Conservation (phyloP, 1,140 invertebrate genomes). For the Drosophila elegans region DNA sequence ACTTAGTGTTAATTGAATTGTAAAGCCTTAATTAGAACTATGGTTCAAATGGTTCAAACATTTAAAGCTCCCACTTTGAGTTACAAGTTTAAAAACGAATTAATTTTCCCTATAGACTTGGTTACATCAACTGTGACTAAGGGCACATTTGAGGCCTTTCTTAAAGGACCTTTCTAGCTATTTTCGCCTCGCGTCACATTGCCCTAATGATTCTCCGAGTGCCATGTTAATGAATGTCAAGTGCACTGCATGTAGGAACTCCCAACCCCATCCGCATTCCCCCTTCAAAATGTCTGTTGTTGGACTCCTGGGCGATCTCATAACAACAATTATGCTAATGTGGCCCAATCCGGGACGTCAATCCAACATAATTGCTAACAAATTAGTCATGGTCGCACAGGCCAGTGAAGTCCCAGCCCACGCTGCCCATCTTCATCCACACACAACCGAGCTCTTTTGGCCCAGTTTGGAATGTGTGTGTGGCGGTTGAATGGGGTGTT, state of each 20-base stretch:
- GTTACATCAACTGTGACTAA: background rate
- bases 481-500: background rate
- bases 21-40: no score
- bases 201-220: constrained; percentile 21
- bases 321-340: constrained; percentile 80
- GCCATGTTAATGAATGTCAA: constrained; percentile 52
- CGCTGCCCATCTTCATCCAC: constrained; percentile 9
- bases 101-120: background rate
- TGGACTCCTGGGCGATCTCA: constrained; percentile 60
- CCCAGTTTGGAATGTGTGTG: constrained; percentile 42
- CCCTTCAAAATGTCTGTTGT: constrained; percentile 18
- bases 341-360: constrained; percentile 69
- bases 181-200: constrained; percentile 18
- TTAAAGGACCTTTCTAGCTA: constrained; percentile 10
- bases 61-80: no score
- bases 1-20: no score
- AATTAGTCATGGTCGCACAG: constrained; percentile 77
- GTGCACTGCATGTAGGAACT: constrained; percentile 31
- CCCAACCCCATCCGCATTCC: background rate
- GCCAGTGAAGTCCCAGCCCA: constrained; percentile 20
- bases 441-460: constrained; percentile 15
- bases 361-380: constrained; percentile 79
- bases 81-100: background rate
- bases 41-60: no score
- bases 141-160: background rate